A percentile compares a stretch with the other conserved stretches of the same genome.
Evolutionary conservation across 2,113 vertebrate genomes (phyloP).

Genomic region (Prochilodus magdalenae): DNA sequence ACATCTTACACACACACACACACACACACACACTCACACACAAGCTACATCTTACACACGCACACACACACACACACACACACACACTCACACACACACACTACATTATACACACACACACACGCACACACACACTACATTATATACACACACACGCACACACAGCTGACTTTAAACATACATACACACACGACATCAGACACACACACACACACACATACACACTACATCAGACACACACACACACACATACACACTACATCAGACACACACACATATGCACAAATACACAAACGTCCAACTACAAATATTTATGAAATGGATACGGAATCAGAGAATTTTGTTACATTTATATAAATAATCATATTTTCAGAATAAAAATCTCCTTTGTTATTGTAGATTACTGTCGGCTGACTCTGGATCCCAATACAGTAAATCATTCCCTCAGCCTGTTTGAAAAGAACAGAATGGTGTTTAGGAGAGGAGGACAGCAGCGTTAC

Average conservation of each 20-base stretch:
- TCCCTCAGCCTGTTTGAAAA: not conserved
- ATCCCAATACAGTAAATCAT: not conserved
- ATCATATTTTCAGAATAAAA: too few species aligned
- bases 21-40: too few species aligned
- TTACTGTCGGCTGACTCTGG: not conserved
- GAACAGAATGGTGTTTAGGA: not conserved
- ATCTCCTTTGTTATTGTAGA: not conserved
- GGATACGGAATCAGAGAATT: too few species aligned
- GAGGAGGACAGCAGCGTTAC: too few species aligned
- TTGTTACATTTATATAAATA: too few species aligned
- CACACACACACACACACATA: not conserved
- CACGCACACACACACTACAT: not conserved
- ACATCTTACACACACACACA: too few species aligned
- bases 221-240: not conserved
- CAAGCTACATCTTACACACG: too few species aligned
- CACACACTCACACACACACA: not conserved
- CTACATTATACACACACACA: slow-evolving; percentile 1
- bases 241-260: too few species aligned
- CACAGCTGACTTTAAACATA: not conserved
- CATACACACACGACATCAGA: not conserved
- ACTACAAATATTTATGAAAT: too few species aligned
- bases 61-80: too few species aligned
- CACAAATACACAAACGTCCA: too few species aligned
- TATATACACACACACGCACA: slow-evolving; percentile 2
- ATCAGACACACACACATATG: too few species aligned